Conservation (phyloP, 2,888 invertebrate species). For the Diarsia rubi region DNA sequence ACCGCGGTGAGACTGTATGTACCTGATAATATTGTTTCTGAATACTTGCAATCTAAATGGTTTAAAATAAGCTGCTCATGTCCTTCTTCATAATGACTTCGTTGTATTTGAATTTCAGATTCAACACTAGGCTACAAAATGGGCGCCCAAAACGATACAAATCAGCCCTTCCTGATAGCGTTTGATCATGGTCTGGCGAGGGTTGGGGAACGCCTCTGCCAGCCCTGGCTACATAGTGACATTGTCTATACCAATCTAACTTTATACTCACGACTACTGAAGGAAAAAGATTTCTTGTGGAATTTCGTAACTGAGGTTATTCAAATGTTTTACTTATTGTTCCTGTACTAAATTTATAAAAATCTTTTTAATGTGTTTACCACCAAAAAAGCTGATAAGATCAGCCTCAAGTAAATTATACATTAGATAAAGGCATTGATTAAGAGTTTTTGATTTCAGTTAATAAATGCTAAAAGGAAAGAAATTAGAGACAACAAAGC, state of each 20-base stretch:
- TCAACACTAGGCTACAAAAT: slow-evolving; percentile 61
- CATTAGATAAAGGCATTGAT: neutral
- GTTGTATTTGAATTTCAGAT: slow-evolving; percentile 48
- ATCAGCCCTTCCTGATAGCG: slow-evolving; percentile 61
- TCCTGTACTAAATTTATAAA: too few relatives aligned
- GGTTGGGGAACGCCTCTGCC: slow-evolving; percentile 52
- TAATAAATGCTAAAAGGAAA: slow-evolving; percentile 28
- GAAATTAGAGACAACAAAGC: slow-evolving; percentile 14
- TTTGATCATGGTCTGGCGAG: slow-evolving; percentile 54
- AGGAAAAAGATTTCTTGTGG: slow-evolving; percentile 51
- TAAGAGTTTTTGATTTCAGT: slow-evolving; percentile 17
- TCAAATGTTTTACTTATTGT: neutral
- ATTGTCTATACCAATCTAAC: slow-evolving; percentile 61
- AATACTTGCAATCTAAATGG: neutral
- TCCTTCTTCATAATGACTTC: neutral
- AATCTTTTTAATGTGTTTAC: neutral
- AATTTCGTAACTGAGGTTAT: slow-evolving; percentile 60
- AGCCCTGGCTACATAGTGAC: slow-evolving; percentile 69
- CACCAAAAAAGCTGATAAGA: neutral
- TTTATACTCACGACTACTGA: slow-evolving; percentile 31
- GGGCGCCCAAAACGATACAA: slow-evolving; percentile 49
- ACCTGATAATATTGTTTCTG: too few relatives aligned
- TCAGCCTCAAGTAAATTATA: neutral
- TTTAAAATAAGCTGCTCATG: neutral
- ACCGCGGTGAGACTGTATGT: too few relatives aligned